These are phyloP conservation scores for Xestia rhomboidea DNA, from an alignment of 2,888 invertebrate species.

Conservation along the genomic window DNA sequence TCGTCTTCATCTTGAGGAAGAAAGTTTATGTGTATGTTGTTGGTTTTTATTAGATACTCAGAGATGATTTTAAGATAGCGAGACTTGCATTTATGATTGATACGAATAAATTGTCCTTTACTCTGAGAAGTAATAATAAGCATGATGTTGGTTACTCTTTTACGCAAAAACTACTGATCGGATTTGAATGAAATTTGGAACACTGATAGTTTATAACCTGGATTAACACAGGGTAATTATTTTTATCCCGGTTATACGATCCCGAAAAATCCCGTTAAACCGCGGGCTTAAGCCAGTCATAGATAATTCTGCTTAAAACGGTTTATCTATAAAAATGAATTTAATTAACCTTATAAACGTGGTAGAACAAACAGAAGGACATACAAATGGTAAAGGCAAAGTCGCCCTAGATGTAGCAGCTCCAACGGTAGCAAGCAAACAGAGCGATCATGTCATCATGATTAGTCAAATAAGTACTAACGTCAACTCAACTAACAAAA, in stretches of 20 bases:
- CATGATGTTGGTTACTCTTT: no score
- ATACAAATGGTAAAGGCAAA: not conserved
- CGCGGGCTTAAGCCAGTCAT: no score
- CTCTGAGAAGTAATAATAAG: not conserved
- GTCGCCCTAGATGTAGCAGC: not conserved
- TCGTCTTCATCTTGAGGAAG: slow-evolving; percentile 60
- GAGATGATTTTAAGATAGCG: slow-evolving; percentile 36
- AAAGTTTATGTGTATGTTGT: slow-evolving; percentile 53
- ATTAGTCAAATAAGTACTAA: slow-evolving; percentile 59
- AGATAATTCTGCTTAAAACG: not conserved
- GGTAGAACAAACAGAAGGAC: not conserved
- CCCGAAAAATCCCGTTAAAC: no score
- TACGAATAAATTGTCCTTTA: slow-evolving; percentile 9
- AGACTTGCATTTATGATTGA: slow-evolving; percentile 47
- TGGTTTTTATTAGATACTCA: slow-evolving; percentile 47
- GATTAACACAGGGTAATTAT: no score
- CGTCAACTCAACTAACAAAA: slow-evolving; percentile 62
- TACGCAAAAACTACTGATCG: no score
- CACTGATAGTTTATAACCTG: no score
- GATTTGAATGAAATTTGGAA: no score
- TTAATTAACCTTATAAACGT: not conserved
- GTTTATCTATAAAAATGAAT: not conserved
- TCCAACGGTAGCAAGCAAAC: slow-evolving; percentile 50
- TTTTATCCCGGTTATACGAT: no score
- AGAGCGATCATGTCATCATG: slow-evolving; percentile 53